Conservation (phyloP, 2,797 vertebrate genomes). For the Adelosebastes latens region DNA sequence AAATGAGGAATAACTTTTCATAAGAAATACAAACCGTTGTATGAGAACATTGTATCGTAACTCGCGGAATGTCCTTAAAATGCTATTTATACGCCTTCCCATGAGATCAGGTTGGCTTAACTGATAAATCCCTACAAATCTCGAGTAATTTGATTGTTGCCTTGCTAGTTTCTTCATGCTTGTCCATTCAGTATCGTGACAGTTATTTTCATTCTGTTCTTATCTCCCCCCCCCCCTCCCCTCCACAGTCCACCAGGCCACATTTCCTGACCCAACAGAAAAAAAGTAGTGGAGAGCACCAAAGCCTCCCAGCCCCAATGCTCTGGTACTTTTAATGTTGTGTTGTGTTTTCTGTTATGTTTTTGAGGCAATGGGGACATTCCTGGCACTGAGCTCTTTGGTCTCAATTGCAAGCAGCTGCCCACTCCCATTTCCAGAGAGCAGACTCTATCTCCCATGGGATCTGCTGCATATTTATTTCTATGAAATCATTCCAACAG, state of each 20-base stretch:
- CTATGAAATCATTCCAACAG: constrained; percentile 66
- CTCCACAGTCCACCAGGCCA: too few relatives aligned
- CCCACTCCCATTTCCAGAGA: constrained; percentile 50
- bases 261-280: neutral
- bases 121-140: neutral
- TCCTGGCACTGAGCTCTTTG: constrained; percentile 50
- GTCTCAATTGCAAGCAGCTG: constrained; percentile 75
- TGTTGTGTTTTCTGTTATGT: constrained; percentile 54
- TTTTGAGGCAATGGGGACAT: constrained; percentile 57
- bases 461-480: constrained; percentile 64
- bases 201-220: neutral
- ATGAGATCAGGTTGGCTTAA: neutral
- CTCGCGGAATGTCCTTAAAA: too few relatives aligned
- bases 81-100: too few relatives aligned
- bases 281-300: neutral
- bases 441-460: constrained; percentile 51
- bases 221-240: neutral
- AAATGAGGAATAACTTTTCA: too few relatives aligned
- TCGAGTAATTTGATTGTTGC: neutral
- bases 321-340: constrained; percentile 37
- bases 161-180: neutral
- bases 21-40: too few relatives aligned
- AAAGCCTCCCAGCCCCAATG: neutral
- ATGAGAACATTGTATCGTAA: too few relatives aligned
- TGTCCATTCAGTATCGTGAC: neutral